These are phyloP conservation scores for Drosophila rufa DNA, from an alignment of 1,140 invertebrate genomes.

Conservation along the genomic window DNA sequence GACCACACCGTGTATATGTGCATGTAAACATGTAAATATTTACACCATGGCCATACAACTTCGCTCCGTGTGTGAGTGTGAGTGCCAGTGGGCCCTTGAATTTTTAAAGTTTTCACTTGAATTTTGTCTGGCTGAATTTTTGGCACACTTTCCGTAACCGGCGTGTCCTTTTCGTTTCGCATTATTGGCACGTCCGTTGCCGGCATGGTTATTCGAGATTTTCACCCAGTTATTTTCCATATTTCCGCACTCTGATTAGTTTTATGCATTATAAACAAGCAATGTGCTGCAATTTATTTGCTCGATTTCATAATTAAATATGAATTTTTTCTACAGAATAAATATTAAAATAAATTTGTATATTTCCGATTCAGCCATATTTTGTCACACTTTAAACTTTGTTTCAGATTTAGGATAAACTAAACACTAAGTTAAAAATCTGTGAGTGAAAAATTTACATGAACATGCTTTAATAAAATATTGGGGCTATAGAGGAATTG, in stretches of 20 bases:
- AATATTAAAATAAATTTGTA: constrained; percentile 8
- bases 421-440: not conserved
- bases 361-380: not conserved
- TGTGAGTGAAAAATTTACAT: too few species aligned
- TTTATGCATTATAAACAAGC: not conserved
- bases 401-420: not conserved
- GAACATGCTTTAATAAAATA: not conserved
- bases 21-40: constrained; percentile 63
- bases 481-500: too few species aligned
- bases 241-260: constrained; percentile 6
- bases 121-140: constrained; percentile 13
- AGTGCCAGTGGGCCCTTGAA: constrained; percentile 9
- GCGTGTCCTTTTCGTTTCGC: constrained; percentile 3
- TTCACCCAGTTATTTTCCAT: constrained; percentile 4
- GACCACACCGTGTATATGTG: constrained; percentile 54
- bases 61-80: constrained; percentile 7
- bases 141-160: constrained; percentile 38
- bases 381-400: not conserved
- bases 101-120: constrained; percentile 52
- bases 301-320: constrained; percentile 21
- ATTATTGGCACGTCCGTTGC: constrained; percentile 18
- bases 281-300: not conserved
- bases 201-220: not conserved
- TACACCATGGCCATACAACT: constrained; percentile 46
- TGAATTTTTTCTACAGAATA: not conserved